Evolutionary conservation across 2,113 vertebrate species (phyloP), one percentile per base, ranked within the genome.

Genomic region (Phodopus roborovskii): DNA sequence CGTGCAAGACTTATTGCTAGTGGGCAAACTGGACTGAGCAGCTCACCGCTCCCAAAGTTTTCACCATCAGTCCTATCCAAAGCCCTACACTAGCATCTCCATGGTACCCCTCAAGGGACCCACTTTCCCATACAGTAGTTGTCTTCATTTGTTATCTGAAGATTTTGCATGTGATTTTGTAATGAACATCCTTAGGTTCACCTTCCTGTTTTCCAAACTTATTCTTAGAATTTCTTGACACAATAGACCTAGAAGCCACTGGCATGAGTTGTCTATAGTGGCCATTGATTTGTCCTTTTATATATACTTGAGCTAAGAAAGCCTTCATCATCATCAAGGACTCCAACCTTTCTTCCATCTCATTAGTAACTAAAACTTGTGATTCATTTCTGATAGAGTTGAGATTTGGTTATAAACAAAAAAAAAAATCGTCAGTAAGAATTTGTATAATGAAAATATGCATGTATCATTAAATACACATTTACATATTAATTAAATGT

Each of bases 361-460:
- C 28, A 45, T 33, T 45, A 48, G 16, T 96, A 42, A 45, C 24
- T 94, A 82, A 95, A 88, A 86, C 22, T 3, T 78, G 28, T 79
- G 10, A 7, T 88, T 20, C 39, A 22, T 82, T 94, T 89, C 3
- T 87, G 45, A 97, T 97, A 86, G 97, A 98, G 98, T 98, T 95
- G 96, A 91, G 97, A 83, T 78, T 97, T 92, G 60, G 91, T 56
- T 88, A 81, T 97, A 97, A 98, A 96, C 88, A 97, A 62, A 75
- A 96, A 97, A 62, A 75, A 96, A 92, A 62, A 94, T 95, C 85
- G 45, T 82, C 90, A 98, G 91, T 93, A 75, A 96, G 93, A 90
- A 98, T 96, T 97, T 97, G 95, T 95, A 92, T 22, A 97, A 96
- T 94, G 96, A 70, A 96, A 58, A 62, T 42, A 70, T 71, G 22